Evolutionary conservation across 2,113 vertebrate species (phyloP).

Genomic region (Paramisgurnus dabryanus): DNA sequence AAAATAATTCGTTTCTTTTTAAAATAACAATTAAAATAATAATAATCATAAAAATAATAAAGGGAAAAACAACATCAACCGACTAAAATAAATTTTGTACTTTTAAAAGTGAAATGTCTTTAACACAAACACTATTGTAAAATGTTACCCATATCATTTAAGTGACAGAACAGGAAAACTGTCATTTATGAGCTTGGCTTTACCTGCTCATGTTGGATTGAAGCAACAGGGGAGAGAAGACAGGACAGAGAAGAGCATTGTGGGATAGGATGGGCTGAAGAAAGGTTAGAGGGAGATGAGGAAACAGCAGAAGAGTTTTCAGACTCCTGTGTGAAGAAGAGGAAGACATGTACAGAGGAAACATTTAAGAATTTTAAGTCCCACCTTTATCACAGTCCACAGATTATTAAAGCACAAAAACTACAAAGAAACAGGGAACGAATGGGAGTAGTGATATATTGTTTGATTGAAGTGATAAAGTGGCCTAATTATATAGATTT

Average conservation of each 20-base stretch:
- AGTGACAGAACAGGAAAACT: not conserved
- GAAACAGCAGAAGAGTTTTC: constrained; percentile 44
- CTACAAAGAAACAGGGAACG: not conserved
- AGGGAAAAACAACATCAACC: too few relatives aligned
- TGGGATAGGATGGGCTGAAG: constrained; percentile 69
- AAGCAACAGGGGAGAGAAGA: constrained; percentile 56
- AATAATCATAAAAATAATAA: too few relatives aligned
- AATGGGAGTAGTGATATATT: not conserved
- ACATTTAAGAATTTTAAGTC: not conserved
- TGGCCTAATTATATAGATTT: too few relatives aligned
- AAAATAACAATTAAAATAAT: too few relatives aligned
- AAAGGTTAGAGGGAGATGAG: constrained; percentile 47
- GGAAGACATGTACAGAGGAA: not conserved
- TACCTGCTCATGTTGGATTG: constrained; percentile 53
- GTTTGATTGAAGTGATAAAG: too few relatives aligned
- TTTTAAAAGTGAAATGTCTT: too few relatives aligned
- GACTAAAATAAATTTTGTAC: too few relatives aligned
- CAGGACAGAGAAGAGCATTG: constrained; percentile 75
- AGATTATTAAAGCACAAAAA: not conserved
- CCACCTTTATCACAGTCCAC: not conserved
- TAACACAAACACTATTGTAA: too few relatives aligned
- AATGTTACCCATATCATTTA: too few relatives aligned
- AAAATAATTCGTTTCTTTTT: too few relatives aligned
- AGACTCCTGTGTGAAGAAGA: constrained; percentile 16
- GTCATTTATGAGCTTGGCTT: not conserved